A percentile compares a stretch with the other conserved stretches of the same genome.
Conservation (phyloP, 2,113 vertebrate genomes). For the Gopherus flavomarginatus region DNA sequence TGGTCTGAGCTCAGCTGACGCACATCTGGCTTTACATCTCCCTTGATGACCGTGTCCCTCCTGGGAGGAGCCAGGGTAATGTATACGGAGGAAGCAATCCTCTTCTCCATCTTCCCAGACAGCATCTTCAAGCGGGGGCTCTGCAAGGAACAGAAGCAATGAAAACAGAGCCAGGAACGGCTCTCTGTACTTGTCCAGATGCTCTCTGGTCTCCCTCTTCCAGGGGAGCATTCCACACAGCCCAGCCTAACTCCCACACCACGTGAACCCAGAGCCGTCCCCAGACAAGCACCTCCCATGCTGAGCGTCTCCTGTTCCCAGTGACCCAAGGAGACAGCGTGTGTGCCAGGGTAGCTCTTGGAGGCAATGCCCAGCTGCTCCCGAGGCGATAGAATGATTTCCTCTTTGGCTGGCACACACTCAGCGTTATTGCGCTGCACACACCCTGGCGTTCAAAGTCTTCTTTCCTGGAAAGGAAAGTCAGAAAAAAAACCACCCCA, state of each 20-base stretch:
- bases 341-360: background rate
- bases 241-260: background rate
- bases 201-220: background rate
- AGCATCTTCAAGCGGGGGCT: background rate
- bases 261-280: background rate
- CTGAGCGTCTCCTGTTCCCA: background rate
- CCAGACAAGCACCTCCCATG: background rate
- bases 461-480: slow-evolving; percentile 37
- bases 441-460: background rate
- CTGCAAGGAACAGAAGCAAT: rapidly evolving
- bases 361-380: rapidly evolving
- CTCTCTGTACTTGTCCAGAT: rapidly evolving
- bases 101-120: slow-evolving; percentile 80
- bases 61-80: slow-evolving; percentile 88
- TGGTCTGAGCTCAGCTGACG: rapidly evolving
- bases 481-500: rapidly evolving
- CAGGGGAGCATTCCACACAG: background rate
- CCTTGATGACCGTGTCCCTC: slow-evolving; percentile 5
- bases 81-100: slow-evolving; percentile 90
- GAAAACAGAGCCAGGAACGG: background rate
- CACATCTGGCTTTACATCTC: background rate
- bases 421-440: background rate
- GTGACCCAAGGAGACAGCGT: background rate
- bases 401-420: background rate
- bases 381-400: background rate